Conservation (phyloP, 2,113 vertebrate species). For the Struthidea cinerea region DNA sequence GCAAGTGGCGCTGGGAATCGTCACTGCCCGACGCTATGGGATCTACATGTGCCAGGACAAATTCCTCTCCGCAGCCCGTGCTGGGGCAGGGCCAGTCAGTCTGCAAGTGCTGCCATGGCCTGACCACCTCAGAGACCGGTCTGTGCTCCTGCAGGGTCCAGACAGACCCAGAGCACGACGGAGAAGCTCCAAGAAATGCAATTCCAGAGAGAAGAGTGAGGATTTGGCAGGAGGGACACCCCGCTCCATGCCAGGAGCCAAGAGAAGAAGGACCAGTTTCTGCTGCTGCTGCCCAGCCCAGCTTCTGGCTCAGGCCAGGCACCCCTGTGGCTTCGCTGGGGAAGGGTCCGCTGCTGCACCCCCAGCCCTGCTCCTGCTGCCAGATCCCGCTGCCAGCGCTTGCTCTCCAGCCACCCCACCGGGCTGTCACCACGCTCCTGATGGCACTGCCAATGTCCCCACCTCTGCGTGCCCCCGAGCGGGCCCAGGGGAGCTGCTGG, state of each 20-base stretch:
- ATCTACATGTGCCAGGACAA: not conserved
- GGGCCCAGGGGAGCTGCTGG: not conserved
- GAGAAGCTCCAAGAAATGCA: not conserved
- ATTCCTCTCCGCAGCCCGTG: not conserved
- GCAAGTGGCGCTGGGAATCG: accelerated
- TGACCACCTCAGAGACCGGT: not conserved
- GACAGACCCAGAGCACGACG: accelerated
- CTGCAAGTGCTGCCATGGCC: not conserved
- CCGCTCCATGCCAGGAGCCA: not conserved
- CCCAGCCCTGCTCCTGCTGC: not conserved
- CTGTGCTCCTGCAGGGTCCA: not conserved
- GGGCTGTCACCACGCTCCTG: not conserved
- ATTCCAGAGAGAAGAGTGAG: not conserved
- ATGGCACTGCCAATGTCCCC: not conserved
- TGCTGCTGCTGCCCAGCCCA: not conserved
- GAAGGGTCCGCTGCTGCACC: not conserved
- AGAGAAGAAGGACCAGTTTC: not conserved
- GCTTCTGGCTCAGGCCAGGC: not conserved
- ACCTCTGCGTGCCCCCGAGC: not conserved
- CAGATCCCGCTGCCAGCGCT: not conserved
- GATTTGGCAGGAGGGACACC: not conserved
- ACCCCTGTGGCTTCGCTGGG: not conserved
- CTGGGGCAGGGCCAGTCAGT: not conserved
- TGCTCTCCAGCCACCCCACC: not conserved
- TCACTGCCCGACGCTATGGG: accelerated